Base-by-base conservation (phyloP, 1,140 invertebrate genomes). In the Copidosoma floridanum region DNA sequence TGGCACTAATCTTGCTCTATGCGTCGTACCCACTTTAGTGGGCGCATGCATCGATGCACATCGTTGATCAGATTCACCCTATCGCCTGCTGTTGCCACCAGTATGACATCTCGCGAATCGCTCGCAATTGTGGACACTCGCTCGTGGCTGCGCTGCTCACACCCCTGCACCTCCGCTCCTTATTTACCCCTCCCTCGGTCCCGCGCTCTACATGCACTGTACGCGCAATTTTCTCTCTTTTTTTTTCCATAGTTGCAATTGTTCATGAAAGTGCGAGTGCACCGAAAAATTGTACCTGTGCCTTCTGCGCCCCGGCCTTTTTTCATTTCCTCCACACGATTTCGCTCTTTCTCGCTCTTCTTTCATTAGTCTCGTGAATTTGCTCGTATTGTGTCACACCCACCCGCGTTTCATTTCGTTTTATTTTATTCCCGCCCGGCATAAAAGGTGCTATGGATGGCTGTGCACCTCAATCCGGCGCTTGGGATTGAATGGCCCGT, bases 281-380 rank as follows among this genome's bases (percentile, higher is more conserved):
- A 35, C 29, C 29, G 18, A 23, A 23, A 53, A 53, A 53, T 53
- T 53, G 46, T 51, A 29, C 51, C n/a, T n/a, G n/a, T n/a, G 41
- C 27, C 35, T 43, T 51, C 12, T 40, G 47, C n/a, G n/a, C 18
- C 27, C 26, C 47, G 16, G 44, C 44, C 20, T 26, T 46, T 46
- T 23, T 46, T n/a, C n/a, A n/a, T 23, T 8, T 23, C 23, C 20
- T 24, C 24, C 23, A 2, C 40, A 20, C 40, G 40, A n/a, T n/a
- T n/a, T n/a, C n/a, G n/a, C n/a, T n/a, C n/a, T n/a, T n/a, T n/a
- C n/a, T n/a, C 44, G 44, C 44, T 21, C n/a, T 23, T 1, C 23
- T 46, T 46, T 21, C 44, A n/a, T 24, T 27, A 27, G 2, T 4
- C n/a, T 2, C 47, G 47, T 14, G n/a, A n/a, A n/a, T 20, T 14